Evolutionary conservation across 2,113 vertebrate species (phyloP).

Genomic region (Phodopus roborovskii): DNA sequence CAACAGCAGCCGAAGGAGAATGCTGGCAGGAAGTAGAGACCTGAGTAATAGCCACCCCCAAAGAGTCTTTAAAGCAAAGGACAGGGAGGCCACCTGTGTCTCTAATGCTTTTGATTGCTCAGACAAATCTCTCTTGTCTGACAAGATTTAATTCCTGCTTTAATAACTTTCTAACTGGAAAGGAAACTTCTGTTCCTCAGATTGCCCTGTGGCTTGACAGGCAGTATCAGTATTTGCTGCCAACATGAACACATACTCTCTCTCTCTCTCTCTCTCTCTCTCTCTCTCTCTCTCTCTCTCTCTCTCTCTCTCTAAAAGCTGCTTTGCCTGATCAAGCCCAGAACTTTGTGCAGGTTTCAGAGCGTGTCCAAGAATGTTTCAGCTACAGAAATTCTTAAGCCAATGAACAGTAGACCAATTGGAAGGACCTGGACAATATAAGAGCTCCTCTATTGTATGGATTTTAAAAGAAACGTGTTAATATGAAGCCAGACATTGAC

Average conservation of each 20-base stretch:
- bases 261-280: conserved; percentile 65
- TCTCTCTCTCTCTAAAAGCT: conserved; percentile 62
- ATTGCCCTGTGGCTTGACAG: conserved; percentile 61
- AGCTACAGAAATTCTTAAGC: not conserved
- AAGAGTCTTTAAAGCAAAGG: not conserved
- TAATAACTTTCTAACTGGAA: conserved; percentile 43
- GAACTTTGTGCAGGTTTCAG: not conserved
- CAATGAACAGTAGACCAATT: not conserved
- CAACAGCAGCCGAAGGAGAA: not conserved
- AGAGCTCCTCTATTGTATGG: not conserved
- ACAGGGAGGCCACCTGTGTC: not conserved
- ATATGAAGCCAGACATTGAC: not conserved
- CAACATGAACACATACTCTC: conserved; percentile 35
- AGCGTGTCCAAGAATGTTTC: not conserved
- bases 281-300: conserved; percentile 57
- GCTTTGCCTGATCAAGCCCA: not conserved
- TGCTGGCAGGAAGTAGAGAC: not conserved
- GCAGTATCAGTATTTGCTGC: conserved; percentile 65
- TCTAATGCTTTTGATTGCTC: not conserved
- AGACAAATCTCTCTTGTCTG: not conserved
- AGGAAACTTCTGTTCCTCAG: conserved; percentile 46
- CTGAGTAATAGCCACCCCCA: not conserved
- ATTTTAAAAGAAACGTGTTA: not conserved
- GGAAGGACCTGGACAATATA: not conserved
- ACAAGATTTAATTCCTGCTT: conserved; percentile 39